Percentiles rank a stretch among this genome's conserved stretches.
Conservation (phyloP, 2,797 vertebrate genomes). For the Protosalanx chinensis region DNA sequence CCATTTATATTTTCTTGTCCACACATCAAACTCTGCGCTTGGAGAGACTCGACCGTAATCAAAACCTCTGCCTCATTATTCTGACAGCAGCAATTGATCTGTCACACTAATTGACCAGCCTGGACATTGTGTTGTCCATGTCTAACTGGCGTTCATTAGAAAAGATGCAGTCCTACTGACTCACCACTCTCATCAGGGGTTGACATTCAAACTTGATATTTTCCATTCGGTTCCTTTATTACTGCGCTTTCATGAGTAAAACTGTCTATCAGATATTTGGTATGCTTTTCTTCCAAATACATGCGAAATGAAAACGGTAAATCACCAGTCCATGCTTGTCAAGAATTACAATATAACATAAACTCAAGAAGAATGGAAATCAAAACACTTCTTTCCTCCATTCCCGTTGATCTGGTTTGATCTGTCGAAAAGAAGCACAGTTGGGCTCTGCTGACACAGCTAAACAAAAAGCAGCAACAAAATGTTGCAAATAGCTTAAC, state of each 20-base stretch:
- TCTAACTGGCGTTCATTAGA: conserved; percentile 30
- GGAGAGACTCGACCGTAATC: conserved; percentile 50
- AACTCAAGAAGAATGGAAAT: too few relatives aligned
- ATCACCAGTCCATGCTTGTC: neutral
- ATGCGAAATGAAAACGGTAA: neutral
- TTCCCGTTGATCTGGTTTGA: neutral
- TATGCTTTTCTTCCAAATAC: neutral
- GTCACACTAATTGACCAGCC: conserved; percentile 43
- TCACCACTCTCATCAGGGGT: conserved; percentile 17
- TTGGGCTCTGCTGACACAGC: conserved; percentile 36
- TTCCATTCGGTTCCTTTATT: conserved; percentile 10
- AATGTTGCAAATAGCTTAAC: conserved; percentile 59
- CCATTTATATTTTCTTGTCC: conserved; percentile 36
- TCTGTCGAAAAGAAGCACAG: neutral
- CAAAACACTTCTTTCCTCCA: too few relatives aligned
- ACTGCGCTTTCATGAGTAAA: neutral
- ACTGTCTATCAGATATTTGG: neutral
- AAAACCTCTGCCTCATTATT: conserved; percentile 53
- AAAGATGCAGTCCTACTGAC: conserved; percentile 22
- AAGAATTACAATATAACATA: too few relatives aligned
- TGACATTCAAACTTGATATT: conserved; percentile 28
- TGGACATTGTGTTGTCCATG: conserved; percentile 48
- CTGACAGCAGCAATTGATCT: conserved; percentile 64
- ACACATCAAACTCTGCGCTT: conserved; percentile 42
- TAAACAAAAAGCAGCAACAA: conserved; percentile 55